phyloP scores from a whole-genome alignment of 1,140 invertebrate species.

The Thaumatotibia leucotreta region DNA sequence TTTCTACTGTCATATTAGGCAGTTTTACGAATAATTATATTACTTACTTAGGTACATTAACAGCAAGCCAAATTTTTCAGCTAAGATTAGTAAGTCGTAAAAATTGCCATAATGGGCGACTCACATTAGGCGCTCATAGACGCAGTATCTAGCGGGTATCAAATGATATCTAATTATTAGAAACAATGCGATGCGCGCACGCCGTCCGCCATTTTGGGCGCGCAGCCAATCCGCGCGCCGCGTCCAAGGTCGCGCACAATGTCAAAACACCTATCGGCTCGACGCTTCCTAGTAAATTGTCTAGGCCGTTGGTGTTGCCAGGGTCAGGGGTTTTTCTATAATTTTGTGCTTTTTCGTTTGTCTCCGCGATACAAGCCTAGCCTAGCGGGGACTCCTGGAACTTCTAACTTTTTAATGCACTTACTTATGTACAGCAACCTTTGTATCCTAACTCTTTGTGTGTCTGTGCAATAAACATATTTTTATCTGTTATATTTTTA shows the following conservation, averaged over 20 bases:
- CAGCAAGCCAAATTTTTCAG: too few species aligned
- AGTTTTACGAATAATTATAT: too few species aligned
- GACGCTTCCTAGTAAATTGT: slow-evolving; percentile 58
- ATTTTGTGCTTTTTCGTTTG: neutral
- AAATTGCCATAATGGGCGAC: too few species aligned
- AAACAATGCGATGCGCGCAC: slow-evolving; percentile 49
- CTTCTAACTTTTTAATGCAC: too few species aligned
- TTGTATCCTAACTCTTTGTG: too few species aligned
- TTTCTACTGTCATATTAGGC: too few species aligned
- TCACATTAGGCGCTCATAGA: neutral
- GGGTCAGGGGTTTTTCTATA: neutral
- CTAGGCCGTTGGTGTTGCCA: slow-evolving; percentile 42
- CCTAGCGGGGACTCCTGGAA: too few species aligned
- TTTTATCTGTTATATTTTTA: too few species aligned
- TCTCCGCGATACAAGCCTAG: neutral
- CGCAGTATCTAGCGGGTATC: neutral
- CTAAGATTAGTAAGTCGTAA: too few species aligned
- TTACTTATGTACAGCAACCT: too few species aligned
- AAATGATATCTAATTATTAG: neutral
- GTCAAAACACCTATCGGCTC: slow-evolving; percentile 44
- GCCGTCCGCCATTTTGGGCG: slow-evolving; percentile 50
- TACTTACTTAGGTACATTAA: too few species aligned
- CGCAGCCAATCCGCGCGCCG: slow-evolving; percentile 46
- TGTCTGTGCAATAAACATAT: too few species aligned
- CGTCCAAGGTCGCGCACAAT: slow-evolving; percentile 59